Evolutionary conservation across 1,140 invertebrate genomes (phyloP), one percentile per base, ranked within the genome.

Genomic region (Campodea augens): DNA sequence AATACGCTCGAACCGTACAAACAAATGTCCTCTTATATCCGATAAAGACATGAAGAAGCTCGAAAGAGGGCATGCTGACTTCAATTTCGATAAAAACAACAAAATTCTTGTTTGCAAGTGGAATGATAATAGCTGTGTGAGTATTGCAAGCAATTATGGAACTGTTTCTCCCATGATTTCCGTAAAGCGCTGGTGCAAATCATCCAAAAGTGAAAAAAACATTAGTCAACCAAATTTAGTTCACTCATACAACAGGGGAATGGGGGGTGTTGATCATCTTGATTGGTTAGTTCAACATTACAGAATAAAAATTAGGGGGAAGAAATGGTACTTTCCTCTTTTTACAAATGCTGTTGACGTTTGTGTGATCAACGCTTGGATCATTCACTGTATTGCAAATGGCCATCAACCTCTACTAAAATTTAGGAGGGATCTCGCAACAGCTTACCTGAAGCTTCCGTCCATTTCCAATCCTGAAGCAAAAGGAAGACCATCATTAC

Each of bases 201-300:
- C 36, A 3, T n/a, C 15, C 4, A 37, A 37, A 37, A n/a, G 20
- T 18, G 36, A 37, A n/a, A 19, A 18, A 18, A 19, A n/a, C 4
- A 10, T 10, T 18, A 3, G n/a, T 19, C 36, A 37, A 37, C 36
- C 36, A n/a, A 18, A 18, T 4, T 18, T 37, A 19, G 20, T 37
- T 37, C 36, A 37, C 20, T 18, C 15, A 18, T 37, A 37, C 36
- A 37, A n/a, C 20, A 37, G 19, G 25, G 20, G 21, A 2, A 48
- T 19, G n/a, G 15, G 13, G 22, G 41, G n/a, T n/a, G 29, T 45
- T 47, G 45, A 47, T 23, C 40, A 48, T 23, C 41, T 47, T 19
- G 39, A 47, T 21, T 49, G 44, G 44, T 24, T 46, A 24, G 43
- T 47, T n/a, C 47, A 48, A 24, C 45, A 48, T 24, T 48, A 47